Evolutionary conservation across 2,113 vertebrate genomes (phyloP), one percentile per base, ranked within the genome.

Genomic region (Pitta sordida): DNA sequence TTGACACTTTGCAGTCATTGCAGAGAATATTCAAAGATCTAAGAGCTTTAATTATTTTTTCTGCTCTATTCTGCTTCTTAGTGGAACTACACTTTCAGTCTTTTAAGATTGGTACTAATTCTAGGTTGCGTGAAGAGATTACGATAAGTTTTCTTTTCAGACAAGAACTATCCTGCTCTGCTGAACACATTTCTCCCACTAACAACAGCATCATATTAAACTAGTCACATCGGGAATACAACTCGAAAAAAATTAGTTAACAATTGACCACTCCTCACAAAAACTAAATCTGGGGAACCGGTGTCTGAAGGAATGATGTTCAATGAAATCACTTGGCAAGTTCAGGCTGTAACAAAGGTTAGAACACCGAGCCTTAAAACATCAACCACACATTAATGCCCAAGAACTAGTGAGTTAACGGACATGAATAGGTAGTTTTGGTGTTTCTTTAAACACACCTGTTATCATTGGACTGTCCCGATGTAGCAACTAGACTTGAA

Each of bases 401-500:
- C 41, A 78, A 60, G 81, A 70, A n/a, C 7, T 19, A 60, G 37
- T 9, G n/a, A 37, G n/a, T 44, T 52, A 65, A 68, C 27, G 62
- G 59, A 44, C 22, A 41, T 67, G 36, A 52, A 15, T 5, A 53
- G 34, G 46, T 8, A 69, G n/a, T 36, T 76, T 49, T 65, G 69
- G 24, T 81, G 43, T 79, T 88, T 59, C 32, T 75, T 86, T 56
- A 75, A 91, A 94, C 95, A 68, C 81, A 99, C 99, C 99, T 99
- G 97, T 98, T 98, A 76, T 99, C 99, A 65, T 97, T 99, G 96
- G 99, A 99, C 88, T 99, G 99, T 89, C 99, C 99, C 0, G 99
- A 98, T 23, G 99, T 99, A 88, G 99, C 99, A 80, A 99, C 99
- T 73, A 99, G 98, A 96, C 99, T 99, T 63, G 99, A 99, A 70